Conservation (phyloP, 2,888 invertebrate species). For the Sarcophaga rosellei region DNA sequence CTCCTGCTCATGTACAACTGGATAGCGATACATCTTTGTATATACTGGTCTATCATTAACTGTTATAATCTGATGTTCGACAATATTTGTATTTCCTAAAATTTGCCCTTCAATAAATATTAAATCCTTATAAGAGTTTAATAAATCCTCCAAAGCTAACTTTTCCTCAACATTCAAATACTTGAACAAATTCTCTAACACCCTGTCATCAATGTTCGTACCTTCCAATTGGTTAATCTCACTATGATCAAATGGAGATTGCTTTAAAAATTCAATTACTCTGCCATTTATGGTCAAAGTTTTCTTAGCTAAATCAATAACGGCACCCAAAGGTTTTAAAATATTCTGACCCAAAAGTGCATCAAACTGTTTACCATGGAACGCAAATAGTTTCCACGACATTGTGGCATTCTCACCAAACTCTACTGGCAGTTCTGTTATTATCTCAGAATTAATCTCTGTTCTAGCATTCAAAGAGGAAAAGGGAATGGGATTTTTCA, state of each 20-base stretch:
- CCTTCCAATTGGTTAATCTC: not conserved
- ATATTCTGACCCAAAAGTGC: conserved; percentile 48
- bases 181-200: conserved; percentile 15
- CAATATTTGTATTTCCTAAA: conserved; percentile 24
- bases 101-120: conserved; percentile 28
- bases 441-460: conserved; percentile 29
- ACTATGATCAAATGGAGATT: conserved; percentile 7
- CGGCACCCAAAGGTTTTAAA: conserved; percentile 37
- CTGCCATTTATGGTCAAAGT: conserved; percentile 17
- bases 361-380: conserved; percentile 34
- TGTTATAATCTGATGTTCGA: conserved; percentile 27
- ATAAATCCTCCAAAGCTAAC: not conserved
- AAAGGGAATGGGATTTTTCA: conserved; percentile 34
- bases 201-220: not conserved
- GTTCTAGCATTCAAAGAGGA: conserved; percentile 41
- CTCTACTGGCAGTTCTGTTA: conserved; percentile 40
- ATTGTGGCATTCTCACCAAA: conserved; percentile 52
- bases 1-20: conserved; percentile 31
- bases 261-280: conserved; percentile 9
- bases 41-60: conserved; percentile 32
- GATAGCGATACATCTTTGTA: conserved; percentile 36
- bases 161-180: conserved; percentile 18
- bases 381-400: conserved; percentile 52
- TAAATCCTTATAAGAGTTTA: conserved; percentile 6
- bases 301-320: conserved; percentile 39